Evolutionary conservation across 2,797 vertebrate species (phyloP), one percentile per base, ranked within the genome.

Genomic region (Florisuga fusca): DNA sequence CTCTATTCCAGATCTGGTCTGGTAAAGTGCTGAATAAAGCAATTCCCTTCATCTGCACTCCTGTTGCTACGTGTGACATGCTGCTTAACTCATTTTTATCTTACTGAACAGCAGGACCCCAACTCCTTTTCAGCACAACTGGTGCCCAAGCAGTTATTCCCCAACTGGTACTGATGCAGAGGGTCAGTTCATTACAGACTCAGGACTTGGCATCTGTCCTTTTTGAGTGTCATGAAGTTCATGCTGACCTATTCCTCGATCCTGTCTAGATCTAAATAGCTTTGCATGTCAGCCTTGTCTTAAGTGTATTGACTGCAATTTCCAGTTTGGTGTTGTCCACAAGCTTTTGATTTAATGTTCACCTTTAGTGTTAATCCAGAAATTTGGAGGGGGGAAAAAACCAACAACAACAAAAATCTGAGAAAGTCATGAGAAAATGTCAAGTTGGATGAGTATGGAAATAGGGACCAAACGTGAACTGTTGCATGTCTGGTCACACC

Each of bases 401-500:
- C 51, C 62, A 51, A 84, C 41, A 14, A 86, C 57, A 94, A 76
- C 66, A 73, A 69, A 71, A 82, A 89, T 91, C 88, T 80, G 63
- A 92, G 85, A 93, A 95, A 96, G 80, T 89, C 81, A 89, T 95
- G 94, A 96, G 92, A 94, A 95, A 96, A 91, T 89, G 78, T 96
- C 91, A 78, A 75, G 93, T 91, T 95, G 78, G 84, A 95, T 96
- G 91, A 90, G 92, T 95, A 92, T 94, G 86, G 74, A 93, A 93
- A 93, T 95, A 89, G 75, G 89, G 95, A 96, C 87, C 81, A 95
- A 96, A 94, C 10, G 55, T 97, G 96, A 96, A 96, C 95, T 95
- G 94, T 94, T 95, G 94, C 90, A 89, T 80, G 85, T 96, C 84
- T 90, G 77, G 92, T 96, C 93, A 93, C 90, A 96, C 94, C 94